Evolutionary conservation across 37 sponge, comb jelly and placozoan species (phyloP).

Genomic region (Theonella swinhoei): DNA sequence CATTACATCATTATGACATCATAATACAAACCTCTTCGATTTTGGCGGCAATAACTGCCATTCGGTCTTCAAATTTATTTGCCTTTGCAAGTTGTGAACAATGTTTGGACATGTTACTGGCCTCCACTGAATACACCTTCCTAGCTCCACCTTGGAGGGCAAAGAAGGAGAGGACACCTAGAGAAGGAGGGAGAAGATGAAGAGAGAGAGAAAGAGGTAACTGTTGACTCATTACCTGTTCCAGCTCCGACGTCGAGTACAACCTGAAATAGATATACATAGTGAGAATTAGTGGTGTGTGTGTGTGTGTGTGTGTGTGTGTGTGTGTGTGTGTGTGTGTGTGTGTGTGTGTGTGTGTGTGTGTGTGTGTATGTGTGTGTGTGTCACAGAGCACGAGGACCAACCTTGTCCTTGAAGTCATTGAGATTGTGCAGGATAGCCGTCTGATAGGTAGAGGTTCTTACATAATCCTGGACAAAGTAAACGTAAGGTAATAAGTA

Average conservation of each 20-base stretch:
- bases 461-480: constrained; percentile 75
- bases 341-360: background rate
- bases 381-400: background rate
- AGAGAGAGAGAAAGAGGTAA: background rate
- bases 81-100: constrained; percentile 65
- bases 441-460: constrained; percentile 95
- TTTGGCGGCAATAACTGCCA: constrained; percentile 88
- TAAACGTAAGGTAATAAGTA: background rate
- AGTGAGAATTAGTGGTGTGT: no score
- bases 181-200: background rate
- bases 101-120: constrained; percentile 83
- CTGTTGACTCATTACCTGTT: constrained; percentile 79
- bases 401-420: constrained; percentile 94
- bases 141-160: constrained; percentile 92
- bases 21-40: constrained; percentile 88
- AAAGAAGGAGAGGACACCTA: constrained; percentile 94
- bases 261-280: constrained; percentile 66
- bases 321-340: constrained; percentile 14
- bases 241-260: constrained; percentile 98
- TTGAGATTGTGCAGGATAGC: constrained; percentile 90
- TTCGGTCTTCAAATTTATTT: constrained; percentile 65
- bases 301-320: constrained; percentile 8
- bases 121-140: constrained; percentile 91
- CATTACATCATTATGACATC: background rate
- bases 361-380: constrained; percentile 3